A percentile compares a stretch with the other conserved stretches of the same genome.
phyloP scores from a whole-genome alignment of 2,888 invertebrate species.

The Omphaloscelis lunosa region DNA sequence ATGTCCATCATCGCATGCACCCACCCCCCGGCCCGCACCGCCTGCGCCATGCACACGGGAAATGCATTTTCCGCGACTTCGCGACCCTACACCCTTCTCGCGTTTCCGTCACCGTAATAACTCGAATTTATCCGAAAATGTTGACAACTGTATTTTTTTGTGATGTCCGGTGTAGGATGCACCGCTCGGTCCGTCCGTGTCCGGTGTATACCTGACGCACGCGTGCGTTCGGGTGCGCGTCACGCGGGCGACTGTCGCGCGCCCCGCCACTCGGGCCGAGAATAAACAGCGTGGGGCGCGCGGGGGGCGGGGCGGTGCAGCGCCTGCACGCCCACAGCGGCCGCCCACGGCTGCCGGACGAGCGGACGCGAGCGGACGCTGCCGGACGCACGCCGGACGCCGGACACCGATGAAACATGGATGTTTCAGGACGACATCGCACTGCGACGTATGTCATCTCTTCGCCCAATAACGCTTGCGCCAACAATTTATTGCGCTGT shows the following conservation, averaged over 20 bases:
- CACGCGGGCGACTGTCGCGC: slow-evolving; percentile 89
- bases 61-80: slow-evolving; percentile 87
- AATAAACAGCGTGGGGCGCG: slow-evolving; percentile 87
- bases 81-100: slow-evolving; percentile 80
- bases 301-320: slow-evolving; percentile 83
- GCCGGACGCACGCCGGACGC: slow-evolving; percentile 64
- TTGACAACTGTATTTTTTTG: slow-evolving; percentile 75
- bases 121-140: slow-evolving; percentile 68
- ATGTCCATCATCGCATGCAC: slow-evolving; percentile 92
- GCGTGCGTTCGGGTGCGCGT: slow-evolving; percentile 86
- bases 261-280: slow-evolving; percentile 86
- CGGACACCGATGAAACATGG: slow-evolving; percentile 60
- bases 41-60: slow-evolving; percentile 89
- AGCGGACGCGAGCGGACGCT: slow-evolving; percentile 70
- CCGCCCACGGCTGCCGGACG: slow-evolving; percentile 82
- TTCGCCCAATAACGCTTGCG: slow-evolving; percentile 54
- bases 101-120: slow-evolving; percentile 64
- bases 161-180: slow-evolving; percentile 86
- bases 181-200: slow-evolving; percentile 84
- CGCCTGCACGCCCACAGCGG: slow-evolving; percentile 89
- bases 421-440: slow-evolving; percentile 69
- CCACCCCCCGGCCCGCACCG: slow-evolving; percentile 91
- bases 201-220: slow-evolving; percentile 80
- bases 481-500: slow-evolving; percentile 54
- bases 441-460: slow-evolving; percentile 61